Evolutionary conservation across 2,113 vertebrate species (phyloP).

Genomic region (Grus americana): DNA sequence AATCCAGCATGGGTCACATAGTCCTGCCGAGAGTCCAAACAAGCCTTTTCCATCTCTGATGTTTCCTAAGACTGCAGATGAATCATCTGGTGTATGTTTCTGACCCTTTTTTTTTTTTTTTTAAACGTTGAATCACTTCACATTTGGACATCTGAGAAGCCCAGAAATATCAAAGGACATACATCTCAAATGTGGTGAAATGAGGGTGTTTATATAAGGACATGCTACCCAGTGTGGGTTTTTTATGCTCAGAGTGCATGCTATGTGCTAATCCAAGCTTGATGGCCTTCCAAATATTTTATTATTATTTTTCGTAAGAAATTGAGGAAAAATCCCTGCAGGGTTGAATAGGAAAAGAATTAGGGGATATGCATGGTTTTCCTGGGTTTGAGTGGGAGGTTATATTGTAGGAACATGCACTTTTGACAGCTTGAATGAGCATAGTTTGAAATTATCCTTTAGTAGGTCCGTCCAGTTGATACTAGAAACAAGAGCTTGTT

Average conservation of each 20-base stretch:
- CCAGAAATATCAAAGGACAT: not conserved
- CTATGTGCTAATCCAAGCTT: conserved; percentile 20
- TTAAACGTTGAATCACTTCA: not conserved
- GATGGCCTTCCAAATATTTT: conserved; percentile 20
- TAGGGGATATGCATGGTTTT: not conserved
- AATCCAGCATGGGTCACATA: not conserved
- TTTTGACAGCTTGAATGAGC: not conserved
- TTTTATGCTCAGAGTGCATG: not conserved
- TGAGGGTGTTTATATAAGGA: not conserved
- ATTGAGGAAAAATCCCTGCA: not conserved
- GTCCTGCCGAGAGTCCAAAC: conserved; percentile 2
- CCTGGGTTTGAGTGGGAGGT: not conserved
- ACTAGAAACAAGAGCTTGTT: not conserved
- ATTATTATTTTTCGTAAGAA: conserved; percentile 1
- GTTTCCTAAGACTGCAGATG: not conserved
- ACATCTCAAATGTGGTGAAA: not conserved
- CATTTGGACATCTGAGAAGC: conserved; percentile 39
- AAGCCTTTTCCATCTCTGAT: not conserved
- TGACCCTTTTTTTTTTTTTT: not conserved
- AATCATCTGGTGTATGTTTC: conserved; percentile 8
- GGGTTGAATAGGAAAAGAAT: not conserved
- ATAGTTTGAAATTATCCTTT: not conserved
- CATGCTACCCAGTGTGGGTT: not conserved
- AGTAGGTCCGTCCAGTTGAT: not conserved
- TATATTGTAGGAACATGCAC: not conserved